These are phyloP conservation scores for Enteromius paludinosus DNA, from an alignment of 2,797 vertebrate genomes.

Conservation along the genomic window DNA sequence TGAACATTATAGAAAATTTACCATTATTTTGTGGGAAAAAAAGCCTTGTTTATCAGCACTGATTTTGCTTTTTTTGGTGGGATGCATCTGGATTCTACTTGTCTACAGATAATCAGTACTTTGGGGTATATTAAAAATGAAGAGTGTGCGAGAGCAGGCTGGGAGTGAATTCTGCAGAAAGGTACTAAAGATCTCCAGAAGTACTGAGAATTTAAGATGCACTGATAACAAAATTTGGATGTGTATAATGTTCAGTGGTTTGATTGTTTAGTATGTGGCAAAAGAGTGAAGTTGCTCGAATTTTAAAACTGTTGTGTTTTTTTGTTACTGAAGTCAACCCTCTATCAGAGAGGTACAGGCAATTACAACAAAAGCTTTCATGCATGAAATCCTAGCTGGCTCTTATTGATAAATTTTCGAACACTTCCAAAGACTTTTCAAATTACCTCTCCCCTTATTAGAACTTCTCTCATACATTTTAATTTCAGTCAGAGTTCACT, in stretches of 20 bases:
- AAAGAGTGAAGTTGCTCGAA: slow-evolving; percentile 63
- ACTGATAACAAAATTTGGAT: slow-evolving; percentile 7
- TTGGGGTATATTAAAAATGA: background rate
- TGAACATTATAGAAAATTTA: background rate
- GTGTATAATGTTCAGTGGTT: background rate
- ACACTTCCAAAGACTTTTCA: slow-evolving; percentile 84
- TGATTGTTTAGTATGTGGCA: slow-evolving; percentile 42
- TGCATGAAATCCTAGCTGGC: slow-evolving; percentile 85
- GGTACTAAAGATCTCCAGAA: background rate
- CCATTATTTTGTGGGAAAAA: background rate
- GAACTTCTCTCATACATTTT: slow-evolving; percentile 83
- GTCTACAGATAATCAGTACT: background rate
- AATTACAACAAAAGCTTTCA: slow-evolving; percentile 84
- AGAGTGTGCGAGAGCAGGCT: background rate
- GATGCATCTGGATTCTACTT: background rate
- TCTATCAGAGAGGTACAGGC: slow-evolving; percentile 84
- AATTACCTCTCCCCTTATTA: slow-evolving; percentile 82
- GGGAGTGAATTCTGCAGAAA: background rate
- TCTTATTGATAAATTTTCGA: slow-evolving; percentile 86
- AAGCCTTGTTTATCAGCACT: background rate
- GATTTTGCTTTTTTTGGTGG: background rate
- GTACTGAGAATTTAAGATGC: background rate
- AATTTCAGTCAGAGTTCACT: slow-evolving; percentile 65
- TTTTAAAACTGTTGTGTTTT: slow-evolving; percentile 66
- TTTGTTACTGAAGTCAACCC: slow-evolving; percentile 79